Evolutionary conservation across 2,797 vertebrate genomes (phyloP).

Genomic region (Dromococcyx pavoninus): DNA sequence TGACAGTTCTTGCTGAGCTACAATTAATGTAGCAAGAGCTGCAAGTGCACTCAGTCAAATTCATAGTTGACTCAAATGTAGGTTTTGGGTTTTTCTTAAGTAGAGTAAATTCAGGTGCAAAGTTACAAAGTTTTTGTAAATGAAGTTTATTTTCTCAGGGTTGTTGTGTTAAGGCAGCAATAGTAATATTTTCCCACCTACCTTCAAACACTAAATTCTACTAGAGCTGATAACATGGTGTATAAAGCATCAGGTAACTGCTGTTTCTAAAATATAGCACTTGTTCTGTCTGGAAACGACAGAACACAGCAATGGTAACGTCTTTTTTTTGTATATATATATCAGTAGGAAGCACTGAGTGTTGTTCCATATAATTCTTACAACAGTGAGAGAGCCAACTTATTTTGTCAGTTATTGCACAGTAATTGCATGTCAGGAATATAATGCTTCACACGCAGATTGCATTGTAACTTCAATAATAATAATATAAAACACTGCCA

Average conservation of each 20-base stretch:
- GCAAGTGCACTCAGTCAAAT: neutral
- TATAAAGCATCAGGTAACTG: neutral
- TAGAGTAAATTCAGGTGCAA: neutral
- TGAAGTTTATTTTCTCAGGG: neutral
- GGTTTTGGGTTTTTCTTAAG: neutral
- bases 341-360: neutral
- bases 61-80: neutral
- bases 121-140: neutral
- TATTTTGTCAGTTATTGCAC: neutral
- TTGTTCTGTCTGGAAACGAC: neutral
- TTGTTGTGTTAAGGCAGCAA: neutral
- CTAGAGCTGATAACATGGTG: neutral
- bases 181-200: neutral
- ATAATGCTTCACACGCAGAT: neutral
- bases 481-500: neutral
- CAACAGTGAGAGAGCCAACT: neutral
- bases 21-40: neutral
- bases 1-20: neutral
- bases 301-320: neutral
- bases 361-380: neutral
- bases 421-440: neutral
- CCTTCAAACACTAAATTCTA: neutral
- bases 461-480: neutral
- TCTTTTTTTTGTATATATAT: neutral
- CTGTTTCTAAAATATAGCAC: neutral